phyloP scores from a whole-genome alignment of 2,797 vertebrate species.

The Spea hammondii region DNA sequence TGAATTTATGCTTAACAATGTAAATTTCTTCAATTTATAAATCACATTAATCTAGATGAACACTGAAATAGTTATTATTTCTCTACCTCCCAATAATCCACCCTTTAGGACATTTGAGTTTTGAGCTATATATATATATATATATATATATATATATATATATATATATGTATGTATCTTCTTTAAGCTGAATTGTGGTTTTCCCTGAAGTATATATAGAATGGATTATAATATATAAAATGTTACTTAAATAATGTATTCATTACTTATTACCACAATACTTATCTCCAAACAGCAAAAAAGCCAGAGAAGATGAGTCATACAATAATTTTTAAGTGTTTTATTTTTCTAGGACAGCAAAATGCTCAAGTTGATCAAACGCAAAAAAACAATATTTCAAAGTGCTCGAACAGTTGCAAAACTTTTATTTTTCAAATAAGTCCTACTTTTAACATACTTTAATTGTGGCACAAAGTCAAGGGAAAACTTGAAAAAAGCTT shows the following conservation, averaged over 20 bases:
- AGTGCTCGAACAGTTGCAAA: slow-evolving; percentile 72
- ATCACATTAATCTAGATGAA: no score
- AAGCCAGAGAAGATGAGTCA: slow-evolving; percentile 15
- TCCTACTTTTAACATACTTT: slow-evolving; percentile 81
- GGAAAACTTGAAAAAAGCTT: slow-evolving; percentile 82
- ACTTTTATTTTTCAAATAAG: slow-evolving; percentile 67
- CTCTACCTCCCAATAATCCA: no score
- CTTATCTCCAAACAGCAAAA: not conserved
- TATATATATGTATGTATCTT: no score
- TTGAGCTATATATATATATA: no score
- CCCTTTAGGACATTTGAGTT: no score
- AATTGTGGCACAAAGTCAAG: slow-evolving; percentile 84
- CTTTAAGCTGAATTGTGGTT: no score
- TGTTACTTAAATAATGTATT: not conserved
- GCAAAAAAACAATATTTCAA: slow-evolving; percentile 64
- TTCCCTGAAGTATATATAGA: no score
- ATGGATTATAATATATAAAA: not conserved
- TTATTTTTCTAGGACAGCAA: slow-evolving; percentile 9
- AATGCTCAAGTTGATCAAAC: slow-evolving; percentile 57
- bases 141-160: no score
- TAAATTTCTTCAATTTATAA: no score
- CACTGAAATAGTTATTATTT: no score
- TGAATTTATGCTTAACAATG: no score
- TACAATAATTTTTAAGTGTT: not conserved
- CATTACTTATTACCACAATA: not conserved